Percentiles rank a stretch among this genome's conserved stretches.
Conservation (phyloP, 1,140 invertebrate genomes). For the Aphelenchoides besseyi region DNA sequence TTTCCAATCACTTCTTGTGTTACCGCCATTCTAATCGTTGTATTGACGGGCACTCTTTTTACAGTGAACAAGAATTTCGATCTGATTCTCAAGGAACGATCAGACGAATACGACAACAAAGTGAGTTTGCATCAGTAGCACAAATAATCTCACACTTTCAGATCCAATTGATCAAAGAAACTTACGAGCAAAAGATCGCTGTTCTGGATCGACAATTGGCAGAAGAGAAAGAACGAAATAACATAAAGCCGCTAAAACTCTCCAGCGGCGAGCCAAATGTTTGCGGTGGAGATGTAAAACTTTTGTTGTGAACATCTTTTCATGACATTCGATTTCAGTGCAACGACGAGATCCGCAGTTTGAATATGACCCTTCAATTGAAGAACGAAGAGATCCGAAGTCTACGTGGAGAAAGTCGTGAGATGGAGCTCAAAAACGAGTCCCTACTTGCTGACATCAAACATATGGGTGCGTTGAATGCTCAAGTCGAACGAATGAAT, state of each 20-base stretch:
- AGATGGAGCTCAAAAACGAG: slow-evolving; percentile 13
- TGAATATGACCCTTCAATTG: slow-evolving; percentile 5
- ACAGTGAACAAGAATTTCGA: slow-evolving; percentile 21
- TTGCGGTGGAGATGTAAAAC: slow-evolving; percentile 8
- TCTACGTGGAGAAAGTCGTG: not conserved
- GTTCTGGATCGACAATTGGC: slow-evolving; percentile 16
- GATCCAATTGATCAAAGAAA: not conserved
- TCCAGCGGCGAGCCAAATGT: slow-evolving; percentile 7
- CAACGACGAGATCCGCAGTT: slow-evolving; percentile 18
- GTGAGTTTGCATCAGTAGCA: not conserved
- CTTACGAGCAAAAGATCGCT: not conserved
- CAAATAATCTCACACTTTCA: no score
- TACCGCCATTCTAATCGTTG: slow-evolving; percentile 4
- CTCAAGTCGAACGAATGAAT: slow-evolving; percentile 3
- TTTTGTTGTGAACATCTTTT: not conserved
- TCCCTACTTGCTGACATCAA: not conserved
- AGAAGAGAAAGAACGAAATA: slow-evolving; percentile 14
- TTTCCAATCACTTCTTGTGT: slow-evolving; percentile 20
- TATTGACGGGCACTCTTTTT: slow-evolving; percentile 10
- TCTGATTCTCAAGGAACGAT: slow-evolving; percentile 1
- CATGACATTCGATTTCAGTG: not conserved
- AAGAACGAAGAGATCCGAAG: slow-evolving; percentile 8
- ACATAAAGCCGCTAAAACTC: not conserved
- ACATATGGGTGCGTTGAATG: slow-evolving; percentile 3
- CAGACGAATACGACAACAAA: slow-evolving; percentile 8